Conservation (phyloP, 1,140 invertebrate genomes). For the Lepidurus arcticus region DNA sequence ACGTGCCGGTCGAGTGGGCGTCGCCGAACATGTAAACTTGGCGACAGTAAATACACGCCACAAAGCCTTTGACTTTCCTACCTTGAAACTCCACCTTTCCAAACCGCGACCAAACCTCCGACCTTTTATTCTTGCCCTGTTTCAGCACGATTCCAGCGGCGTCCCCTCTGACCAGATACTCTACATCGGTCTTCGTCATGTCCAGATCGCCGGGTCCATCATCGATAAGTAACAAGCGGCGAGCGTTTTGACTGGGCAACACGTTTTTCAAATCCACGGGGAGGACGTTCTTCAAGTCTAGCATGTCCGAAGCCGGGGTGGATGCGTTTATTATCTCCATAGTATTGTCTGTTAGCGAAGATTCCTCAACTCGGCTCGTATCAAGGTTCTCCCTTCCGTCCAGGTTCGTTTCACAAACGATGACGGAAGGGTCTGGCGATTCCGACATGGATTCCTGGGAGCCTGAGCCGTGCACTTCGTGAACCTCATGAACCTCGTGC, state of each 20-base stretch:
- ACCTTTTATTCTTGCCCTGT: conserved; percentile 26
- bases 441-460: not conserved
- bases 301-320: conserved; percentile 25
- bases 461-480: not conserved
- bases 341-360: not conserved
- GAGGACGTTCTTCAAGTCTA: conserved; percentile 31
- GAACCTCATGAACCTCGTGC: conserved; percentile 3
- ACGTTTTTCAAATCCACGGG: conserved; percentile 30
- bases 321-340: not conserved
- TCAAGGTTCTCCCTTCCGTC: not conserved
- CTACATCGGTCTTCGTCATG: conserved; percentile 33
- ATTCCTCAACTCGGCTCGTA: not conserved
- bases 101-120: conserved; percentile 33
- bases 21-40: conserved; percentile 34
- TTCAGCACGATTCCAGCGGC: conserved; percentile 29
- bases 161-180: conserved; percentile 30
- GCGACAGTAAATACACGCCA: conserved; percentile 32
- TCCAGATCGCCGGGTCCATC: conserved; percentile 32
- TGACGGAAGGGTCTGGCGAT: not conserved
- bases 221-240: conserved; percentile 31
- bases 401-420: not conserved
- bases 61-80: conserved; percentile 32
- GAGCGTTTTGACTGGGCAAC: conserved; percentile 22
- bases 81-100: conserved; percentile 33
- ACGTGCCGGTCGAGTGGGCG: conserved; percentile 33